Evolutionary conservation across 2,113 vertebrate species (phyloP).

Genomic region (Tachysurus fulvidraco): DNA sequence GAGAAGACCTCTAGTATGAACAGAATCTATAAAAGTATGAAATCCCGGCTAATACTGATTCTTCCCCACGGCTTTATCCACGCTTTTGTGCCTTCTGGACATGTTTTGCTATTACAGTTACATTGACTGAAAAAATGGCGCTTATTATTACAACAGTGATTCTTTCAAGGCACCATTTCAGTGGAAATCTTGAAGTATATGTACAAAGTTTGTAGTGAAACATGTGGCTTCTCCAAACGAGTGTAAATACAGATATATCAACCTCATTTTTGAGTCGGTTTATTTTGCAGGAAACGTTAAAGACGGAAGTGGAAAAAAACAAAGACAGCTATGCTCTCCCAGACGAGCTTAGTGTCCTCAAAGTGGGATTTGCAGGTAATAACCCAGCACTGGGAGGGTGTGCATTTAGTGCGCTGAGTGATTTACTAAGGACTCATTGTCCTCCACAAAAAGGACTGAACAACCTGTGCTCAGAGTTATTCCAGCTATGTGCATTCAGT

Average conservation of each 20-base stretch:
- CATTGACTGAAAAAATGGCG: not conserved
- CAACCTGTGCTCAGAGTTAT: slow-evolving; percentile 33
- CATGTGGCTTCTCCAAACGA: not conserved
- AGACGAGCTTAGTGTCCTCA: slow-evolving; percentile 93
- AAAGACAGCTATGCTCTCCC: slow-evolving; percentile 88
- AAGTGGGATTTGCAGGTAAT: slow-evolving; percentile 96
- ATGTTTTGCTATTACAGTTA: not conserved
- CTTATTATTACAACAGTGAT: not conserved
- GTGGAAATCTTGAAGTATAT: not conserved
- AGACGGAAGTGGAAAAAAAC: slow-evolving; percentile 70
- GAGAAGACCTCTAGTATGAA: too few relatives aligned
- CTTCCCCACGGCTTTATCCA: not conserved
- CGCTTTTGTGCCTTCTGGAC: not conserved
- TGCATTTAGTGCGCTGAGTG: slow-evolving; percentile 56
- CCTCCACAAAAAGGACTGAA: slow-evolving; percentile 38
- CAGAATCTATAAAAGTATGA: not conserved
- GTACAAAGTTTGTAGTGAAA: not conserved
- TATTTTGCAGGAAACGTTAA: slow-evolving; percentile 80
- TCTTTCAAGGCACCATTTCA: not conserved
- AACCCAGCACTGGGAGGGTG: slow-evolving; percentile 53
- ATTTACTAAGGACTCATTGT: slow-evolving; percentile 63
- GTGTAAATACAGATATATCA: not conserved
- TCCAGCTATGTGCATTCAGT: slow-evolving; percentile 38
- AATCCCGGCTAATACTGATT: not conserved
- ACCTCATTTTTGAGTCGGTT: slow-evolving; percentile 17